Evolutionary conservation across 2,797 vertebrate genomes (phyloP), one percentile per base, ranked within the genome.

Genomic region (Oreochromis grahami): DNA sequence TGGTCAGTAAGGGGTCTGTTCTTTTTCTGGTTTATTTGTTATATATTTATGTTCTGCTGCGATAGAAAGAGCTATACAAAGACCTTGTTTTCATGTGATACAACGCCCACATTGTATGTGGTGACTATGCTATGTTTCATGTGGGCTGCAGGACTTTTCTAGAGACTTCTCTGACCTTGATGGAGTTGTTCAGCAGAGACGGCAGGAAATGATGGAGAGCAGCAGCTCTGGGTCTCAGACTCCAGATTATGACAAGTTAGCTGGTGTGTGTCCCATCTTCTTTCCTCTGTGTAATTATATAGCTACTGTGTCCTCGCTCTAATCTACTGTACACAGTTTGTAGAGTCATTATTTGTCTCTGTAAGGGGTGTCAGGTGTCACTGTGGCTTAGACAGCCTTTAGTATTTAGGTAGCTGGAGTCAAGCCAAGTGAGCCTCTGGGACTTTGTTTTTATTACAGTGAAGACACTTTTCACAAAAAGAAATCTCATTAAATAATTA

Each of bases 141-240:
- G 50, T 79, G 74, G 52, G 0, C 86, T 52, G 78, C 85, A 99
- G 97, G 97, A 97, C 91, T 97, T 98, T 78, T 96, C 95, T 9
- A 94, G 93, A 89, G 97, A 97, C 84, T 98, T 97, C 93, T 96
- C 96, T 9, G 96, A 98, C 93, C 90, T 98, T 24, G 97, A 98
- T 43, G 97, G 97, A 26, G 96, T 97, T 43, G 95, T 97, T 53
- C 95, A 88, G 7, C 95, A 96, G 34, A 93, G 95, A 38, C 96
- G 96, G 76, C 95, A 96, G 87, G 97, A 97, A 43, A 94, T 97
- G 95, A 96, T 96, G 94, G 98, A 97, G 85, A 98, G 96, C 84
- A 99, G 97, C 94, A 98, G 98, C 81, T 98, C 97, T 6, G 97
- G 97, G 0, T 98, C 98, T 36, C 98, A 98, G 86, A 98, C 97